These are phyloP conservation scores for Andrena praecox DNA, from an alignment of 2,888 invertebrate genomes.

Conservation along the genomic window DNA sequence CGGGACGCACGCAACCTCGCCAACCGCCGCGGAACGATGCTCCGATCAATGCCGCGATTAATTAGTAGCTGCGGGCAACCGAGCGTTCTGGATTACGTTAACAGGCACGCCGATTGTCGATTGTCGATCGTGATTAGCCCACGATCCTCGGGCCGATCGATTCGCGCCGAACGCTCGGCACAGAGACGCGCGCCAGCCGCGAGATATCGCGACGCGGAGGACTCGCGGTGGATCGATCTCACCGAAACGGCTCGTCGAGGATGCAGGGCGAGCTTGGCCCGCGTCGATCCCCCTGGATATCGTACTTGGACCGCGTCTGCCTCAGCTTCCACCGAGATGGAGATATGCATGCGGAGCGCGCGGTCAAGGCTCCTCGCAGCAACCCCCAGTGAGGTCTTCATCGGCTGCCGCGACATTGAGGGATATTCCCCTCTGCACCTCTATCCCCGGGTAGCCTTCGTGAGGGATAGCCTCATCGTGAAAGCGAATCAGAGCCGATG, in stretches of 20 bases:
- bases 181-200: neutral
- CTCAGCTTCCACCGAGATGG: slow-evolving; percentile 48
- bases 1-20: slow-evolving; percentile 1
- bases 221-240: neutral
- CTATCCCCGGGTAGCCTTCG: slow-evolving; percentile 55
- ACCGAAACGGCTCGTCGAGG: neutral
- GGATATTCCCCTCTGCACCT: slow-evolving; percentile 77
- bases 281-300: slow-evolving; percentile 62
- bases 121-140: slow-evolving; percentile 25
- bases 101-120: slow-evolving; percentile 43
- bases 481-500: slow-evolving; percentile 66
- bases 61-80: slow-evolving; percentile 33
- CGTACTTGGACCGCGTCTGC: slow-evolving; percentile 72
- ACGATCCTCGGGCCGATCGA: slow-evolving; percentile 25
- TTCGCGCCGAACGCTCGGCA: neutral
- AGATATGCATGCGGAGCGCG: slow-evolving; percentile 64
- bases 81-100: slow-evolving; percentile 32
- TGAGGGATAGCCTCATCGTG: slow-evolving; percentile 66
- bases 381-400: slow-evolving; percentile 79
- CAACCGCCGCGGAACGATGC: slow-evolving; percentile 1
- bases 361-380: slow-evolving; percentile 61
- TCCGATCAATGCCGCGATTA: slow-evolving; percentile 36
- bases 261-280: neutral
- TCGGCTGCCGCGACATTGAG: slow-evolving; percentile 81
- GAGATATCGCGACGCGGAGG: slow-evolving; percentile 6